A percentile compares a stretch with the other conserved stretches of the same genome.
Evolutionary conservation across 2,113 vertebrate genomes (phyloP).

Genomic region (Myocastor coypus): DNA sequence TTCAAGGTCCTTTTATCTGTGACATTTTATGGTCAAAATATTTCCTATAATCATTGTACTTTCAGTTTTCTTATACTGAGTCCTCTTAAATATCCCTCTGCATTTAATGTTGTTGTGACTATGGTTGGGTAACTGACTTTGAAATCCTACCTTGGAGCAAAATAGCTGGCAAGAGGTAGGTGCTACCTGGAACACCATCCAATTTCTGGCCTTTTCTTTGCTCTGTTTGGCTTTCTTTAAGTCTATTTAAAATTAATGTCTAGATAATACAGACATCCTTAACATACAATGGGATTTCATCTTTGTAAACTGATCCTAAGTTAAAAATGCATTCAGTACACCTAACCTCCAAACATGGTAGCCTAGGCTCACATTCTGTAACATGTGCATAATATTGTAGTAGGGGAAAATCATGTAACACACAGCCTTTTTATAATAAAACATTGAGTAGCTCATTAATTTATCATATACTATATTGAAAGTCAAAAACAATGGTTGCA

Average conservation of each 20-base stretch:
- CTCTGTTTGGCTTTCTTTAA: not conserved
- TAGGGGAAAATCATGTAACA: not conserved
- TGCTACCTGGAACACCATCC: not conserved
- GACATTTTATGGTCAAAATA: constrained; percentile 40
- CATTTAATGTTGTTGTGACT: not conserved
- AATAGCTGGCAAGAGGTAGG: not conserved
- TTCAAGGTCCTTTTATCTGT: not conserved
- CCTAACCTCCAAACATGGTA: not conserved
- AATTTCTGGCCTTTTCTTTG: not conserved
- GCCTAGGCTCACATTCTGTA: not conserved
- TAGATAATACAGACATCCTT: not conserved
- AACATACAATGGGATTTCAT: not conserved
- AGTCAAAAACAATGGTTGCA: not conserved
- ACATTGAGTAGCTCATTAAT: not conserved
- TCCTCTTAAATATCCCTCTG: not conserved
- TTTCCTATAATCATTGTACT: not conserved
- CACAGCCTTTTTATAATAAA: not conserved
- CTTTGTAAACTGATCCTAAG: not conserved
- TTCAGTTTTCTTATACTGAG: not conserved
- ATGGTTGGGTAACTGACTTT: not conserved
- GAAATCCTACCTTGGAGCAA: not conserved
- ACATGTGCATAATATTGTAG: not conserved
- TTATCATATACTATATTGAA: not conserved
- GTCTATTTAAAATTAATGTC: not conserved
- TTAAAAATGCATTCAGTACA: not conserved